Conservation (phyloP, 1,140 invertebrate genomes). For the Caenorhabditis latens region DNA sequence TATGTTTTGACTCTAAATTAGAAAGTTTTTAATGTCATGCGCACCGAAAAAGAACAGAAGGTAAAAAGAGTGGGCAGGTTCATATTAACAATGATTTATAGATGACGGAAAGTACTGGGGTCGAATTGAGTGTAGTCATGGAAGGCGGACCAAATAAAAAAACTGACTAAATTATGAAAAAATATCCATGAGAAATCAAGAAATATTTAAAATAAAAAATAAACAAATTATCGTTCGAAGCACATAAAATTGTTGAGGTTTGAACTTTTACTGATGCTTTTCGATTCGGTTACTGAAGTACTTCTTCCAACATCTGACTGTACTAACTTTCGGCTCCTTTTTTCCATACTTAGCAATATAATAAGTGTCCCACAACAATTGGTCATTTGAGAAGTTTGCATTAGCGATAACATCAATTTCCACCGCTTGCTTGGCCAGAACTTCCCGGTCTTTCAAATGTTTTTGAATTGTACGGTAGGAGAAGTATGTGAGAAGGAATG, state of each 20-base stretch:
- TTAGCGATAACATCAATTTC: neutral
- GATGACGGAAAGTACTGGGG: neutral
- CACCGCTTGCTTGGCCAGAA: neutral
- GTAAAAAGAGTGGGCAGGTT: neutral
- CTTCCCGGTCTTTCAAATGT: neutral
- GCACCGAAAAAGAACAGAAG: neutral
- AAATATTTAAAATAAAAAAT: neutral
- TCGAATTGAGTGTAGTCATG: no score
- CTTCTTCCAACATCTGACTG: neutral
- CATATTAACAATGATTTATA: neutral
- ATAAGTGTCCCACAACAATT: neutral
- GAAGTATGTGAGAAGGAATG: neutral
- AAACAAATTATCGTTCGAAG: neutral
- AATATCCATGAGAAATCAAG: neutral
- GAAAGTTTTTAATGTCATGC: neutral
- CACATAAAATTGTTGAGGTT: no score
- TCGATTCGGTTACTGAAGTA: neutral
- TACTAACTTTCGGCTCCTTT: neutral
- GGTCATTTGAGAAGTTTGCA: neutral
- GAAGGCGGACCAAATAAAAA: neutral
- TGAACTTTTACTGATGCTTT: neutral
- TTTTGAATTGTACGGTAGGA: neutral
- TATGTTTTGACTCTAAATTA: slow-evolving; percentile 8
- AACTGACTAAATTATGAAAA: neutral
- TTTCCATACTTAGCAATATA: neutral